Conservation (phyloP, 2,797 vertebrate species). For the Dermochelys coriacea region DNA sequence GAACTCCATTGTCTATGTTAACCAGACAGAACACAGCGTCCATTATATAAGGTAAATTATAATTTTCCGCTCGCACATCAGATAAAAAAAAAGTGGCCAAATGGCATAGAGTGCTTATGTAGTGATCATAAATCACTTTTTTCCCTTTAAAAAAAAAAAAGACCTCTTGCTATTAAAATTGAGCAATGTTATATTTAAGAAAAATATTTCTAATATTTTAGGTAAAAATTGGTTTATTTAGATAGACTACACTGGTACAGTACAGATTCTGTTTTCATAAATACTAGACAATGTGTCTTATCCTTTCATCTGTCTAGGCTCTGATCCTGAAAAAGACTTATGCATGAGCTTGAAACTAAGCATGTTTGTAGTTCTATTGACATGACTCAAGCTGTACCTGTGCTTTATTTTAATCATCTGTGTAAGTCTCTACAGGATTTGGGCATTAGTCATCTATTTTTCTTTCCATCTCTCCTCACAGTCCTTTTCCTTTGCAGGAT, state of each 20-base stretch:
- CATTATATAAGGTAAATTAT: neutral
- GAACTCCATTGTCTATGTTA: neutral
- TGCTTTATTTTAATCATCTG: neutral
- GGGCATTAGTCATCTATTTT: neutral
- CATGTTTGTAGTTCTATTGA: neutral
- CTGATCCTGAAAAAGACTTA: neutral
- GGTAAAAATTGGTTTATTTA: neutral
- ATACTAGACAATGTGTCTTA: neutral
- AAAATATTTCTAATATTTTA: neutral
- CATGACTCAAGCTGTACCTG: neutral
- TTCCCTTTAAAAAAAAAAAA: neutral
- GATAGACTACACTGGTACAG: neutral
- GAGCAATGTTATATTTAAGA: neutral
- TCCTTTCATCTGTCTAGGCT: neutral
- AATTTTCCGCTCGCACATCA: neutral
- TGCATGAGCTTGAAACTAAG: neutral
- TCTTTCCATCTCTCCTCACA: neutral
- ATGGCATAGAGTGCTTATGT: neutral
- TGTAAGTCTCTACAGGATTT: neutral
- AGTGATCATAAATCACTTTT: neutral
- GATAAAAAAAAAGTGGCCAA: neutral
- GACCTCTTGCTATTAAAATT: neutral
- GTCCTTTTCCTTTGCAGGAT: neutral
- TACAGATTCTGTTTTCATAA: neutral
- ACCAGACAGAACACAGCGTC: neutral